Evolutionary conservation across 53 echinoderm and acorn worm species (phyloP), one percentile per base, ranked within the genome.

Genomic region (Crossaster papposus): DNA sequence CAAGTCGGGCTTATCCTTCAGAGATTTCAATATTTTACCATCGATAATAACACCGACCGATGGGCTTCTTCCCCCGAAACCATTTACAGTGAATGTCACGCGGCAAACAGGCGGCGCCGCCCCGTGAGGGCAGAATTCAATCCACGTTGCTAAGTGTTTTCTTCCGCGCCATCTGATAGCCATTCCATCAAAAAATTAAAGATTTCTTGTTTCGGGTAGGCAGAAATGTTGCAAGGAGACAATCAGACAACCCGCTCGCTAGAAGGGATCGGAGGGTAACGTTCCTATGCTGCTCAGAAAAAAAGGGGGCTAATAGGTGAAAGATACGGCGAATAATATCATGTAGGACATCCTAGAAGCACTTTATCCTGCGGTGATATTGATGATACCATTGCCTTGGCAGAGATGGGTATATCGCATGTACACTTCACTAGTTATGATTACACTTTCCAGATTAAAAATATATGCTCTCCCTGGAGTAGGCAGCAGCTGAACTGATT

Each of bases 151-250:
- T 87, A 77, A 87, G 76, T 55, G 62, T 75, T 75, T 36, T 76
- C 33, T 15, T 22, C 37, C 54, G 54, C 55, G 71, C 34, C 63
- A 77, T 26, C 34, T 30, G 87, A 87, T 75, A 76, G 36, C 55
- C 35, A 32, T 11, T 75, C 77, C 77, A 87, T 77, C 87, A 77
- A 87, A 87, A 87, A 55, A 77, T 85, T 31, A 85, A 85, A 87
- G 63, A 38, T 77, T 77, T 87, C 24, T 62, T 70, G 24, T 83
- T 83, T 51, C 29, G 37, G 68, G 82, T 44, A 26, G 68, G 50
- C 7, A 44, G 51, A 22, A 32, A 78, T 44, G 51, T 5, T 32
- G 58, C 28, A 38, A 65, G 53, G 50, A 58, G 14, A 31, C 14
- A 30, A 87, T 7, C 44, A 5, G 9, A 9, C 18, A 77, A 24